These are phyloP conservation scores for Anguilla megastoma DNA, from an alignment of 2,797 vertebrate species.

Conservation along the genomic window DNA sequence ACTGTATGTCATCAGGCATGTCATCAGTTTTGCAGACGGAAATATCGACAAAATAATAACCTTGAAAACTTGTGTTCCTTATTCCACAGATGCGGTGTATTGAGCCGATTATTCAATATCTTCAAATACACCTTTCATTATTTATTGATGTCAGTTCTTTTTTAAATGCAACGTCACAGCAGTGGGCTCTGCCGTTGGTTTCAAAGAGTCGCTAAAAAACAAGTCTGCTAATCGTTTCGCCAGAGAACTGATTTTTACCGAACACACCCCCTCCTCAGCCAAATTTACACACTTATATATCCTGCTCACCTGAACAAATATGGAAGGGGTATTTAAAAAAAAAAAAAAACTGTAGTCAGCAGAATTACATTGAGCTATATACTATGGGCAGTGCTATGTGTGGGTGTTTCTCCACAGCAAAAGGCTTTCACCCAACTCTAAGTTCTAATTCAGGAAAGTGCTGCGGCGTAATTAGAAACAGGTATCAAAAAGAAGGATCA, in stretches of 20 bases:
- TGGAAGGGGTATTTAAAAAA: neutral
- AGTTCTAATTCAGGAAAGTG: too few species aligned
- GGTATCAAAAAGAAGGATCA: too few species aligned
- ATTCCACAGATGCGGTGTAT: constrained; percentile 41
- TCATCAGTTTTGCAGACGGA: constrained; percentile 30
- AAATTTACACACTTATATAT: neutral
- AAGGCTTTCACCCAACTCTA: too few species aligned
- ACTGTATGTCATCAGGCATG: constrained; percentile 8
- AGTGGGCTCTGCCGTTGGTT: constrained; percentile 55
- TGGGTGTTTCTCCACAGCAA: too few species aligned
- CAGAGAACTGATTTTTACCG: neutral
- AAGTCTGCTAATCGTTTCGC: neutral
- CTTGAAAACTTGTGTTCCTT: constrained; percentile 33
- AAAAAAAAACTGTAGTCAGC: neutral
- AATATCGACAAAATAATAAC: constrained; percentile 32
- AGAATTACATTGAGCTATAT: neutral
- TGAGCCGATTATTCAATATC: constrained; percentile 46
- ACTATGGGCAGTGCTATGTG: neutral
- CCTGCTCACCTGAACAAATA: neutral
- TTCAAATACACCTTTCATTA: constrained; percentile 42
- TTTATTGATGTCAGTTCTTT: constrained; percentile 53
- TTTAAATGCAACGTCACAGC: constrained; percentile 57
- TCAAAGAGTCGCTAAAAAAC: constrained; percentile 27
- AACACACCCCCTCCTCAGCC: neutral
- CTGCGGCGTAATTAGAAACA: too few species aligned